phyloP scores from a whole-genome alignment of 2,113 vertebrate species.

The Oreotrochilus melanogaster region DNA sequence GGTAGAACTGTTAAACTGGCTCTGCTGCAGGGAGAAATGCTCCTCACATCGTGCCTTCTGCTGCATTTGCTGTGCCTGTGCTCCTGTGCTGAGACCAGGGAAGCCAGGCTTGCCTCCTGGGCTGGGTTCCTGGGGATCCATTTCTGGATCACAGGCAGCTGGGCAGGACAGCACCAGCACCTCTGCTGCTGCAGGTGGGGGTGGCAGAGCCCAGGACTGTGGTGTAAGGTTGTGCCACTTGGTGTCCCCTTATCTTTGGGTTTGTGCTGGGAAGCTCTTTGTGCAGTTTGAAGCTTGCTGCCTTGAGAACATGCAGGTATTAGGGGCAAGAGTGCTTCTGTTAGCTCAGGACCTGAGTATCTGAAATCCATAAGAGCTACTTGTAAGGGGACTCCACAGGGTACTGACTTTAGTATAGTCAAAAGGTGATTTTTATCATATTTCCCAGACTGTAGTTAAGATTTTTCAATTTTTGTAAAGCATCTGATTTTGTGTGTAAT shows the following conservation, averaged over 20 bases:
- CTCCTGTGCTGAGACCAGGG: fast-evolving
- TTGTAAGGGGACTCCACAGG: background rate
- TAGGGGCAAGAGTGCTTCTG: too few relatives aligned
- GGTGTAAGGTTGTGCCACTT: background rate
- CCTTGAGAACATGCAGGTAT: background rate
- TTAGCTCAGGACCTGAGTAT: background rate
- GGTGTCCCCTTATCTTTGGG: background rate
- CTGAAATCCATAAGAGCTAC: background rate
- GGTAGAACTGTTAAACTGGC: background rate
- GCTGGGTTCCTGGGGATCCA: background rate
- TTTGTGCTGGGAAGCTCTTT: background rate
- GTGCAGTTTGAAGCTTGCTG: background rate
- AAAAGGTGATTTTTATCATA: background rate
- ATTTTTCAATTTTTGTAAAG: background rate
- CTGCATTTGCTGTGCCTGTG: background rate
- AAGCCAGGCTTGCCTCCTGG: background rate
- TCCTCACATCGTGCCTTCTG: fast-evolving
- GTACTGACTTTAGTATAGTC: background rate
- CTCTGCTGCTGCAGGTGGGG: background rate
- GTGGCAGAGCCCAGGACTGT: background rate
- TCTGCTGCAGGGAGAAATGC: fast-evolving
- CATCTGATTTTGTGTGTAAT: background rate
- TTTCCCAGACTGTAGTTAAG: background rate
- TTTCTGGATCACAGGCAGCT: background rate
- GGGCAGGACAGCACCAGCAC: fast-evolving